phyloP scores from a whole-genome alignment of 2,888 invertebrate genomes.

The Tetheella fluctuosa region DNA sequence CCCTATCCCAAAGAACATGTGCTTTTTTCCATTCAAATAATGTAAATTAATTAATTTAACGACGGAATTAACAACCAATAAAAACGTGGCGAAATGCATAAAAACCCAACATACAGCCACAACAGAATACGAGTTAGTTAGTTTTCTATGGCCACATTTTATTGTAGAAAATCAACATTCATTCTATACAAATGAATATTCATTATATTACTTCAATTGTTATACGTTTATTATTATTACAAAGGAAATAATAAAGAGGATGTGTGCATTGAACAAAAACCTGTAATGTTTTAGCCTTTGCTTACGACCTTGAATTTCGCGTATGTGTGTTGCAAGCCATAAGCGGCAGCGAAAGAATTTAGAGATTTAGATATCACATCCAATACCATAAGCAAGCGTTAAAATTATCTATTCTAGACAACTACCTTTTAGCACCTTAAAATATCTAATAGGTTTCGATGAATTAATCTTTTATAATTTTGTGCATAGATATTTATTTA shows the following conservation, averaged over 20 bases:
- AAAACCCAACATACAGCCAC: too few relatives aligned
- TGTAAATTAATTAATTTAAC: too few relatives aligned
- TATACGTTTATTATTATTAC: constrained; percentile 24
- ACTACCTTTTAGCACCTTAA: too few relatives aligned
- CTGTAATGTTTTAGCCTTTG: constrained; percentile 25
- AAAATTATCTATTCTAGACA: constrained; percentile 9
- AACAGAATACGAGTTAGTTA: too few relatives aligned
- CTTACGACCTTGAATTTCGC: constrained; percentile 38
- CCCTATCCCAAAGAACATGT: too few relatives aligned
- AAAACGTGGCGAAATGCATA: too few relatives aligned
- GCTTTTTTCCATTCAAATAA: too few relatives aligned
- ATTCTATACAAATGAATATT: constrained; percentile 32
- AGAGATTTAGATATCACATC: neutral
- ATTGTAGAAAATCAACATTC: constrained; percentile 19
- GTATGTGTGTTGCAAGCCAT: constrained; percentile 21
- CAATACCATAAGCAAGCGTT: constrained; percentile 17
- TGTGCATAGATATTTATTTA: too few relatives aligned
- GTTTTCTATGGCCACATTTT: neutral
- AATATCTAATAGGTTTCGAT: too few relatives aligned
- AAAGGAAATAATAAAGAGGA: constrained; percentile 42
- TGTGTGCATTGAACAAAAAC: constrained; percentile 45
- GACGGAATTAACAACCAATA: too few relatives aligned
- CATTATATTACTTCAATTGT: constrained; percentile 30
- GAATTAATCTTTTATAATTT: too few relatives aligned
- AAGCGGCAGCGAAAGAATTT: constrained; percentile 11